Base-by-base conservation (phyloP, 2,797 vertebrate species). In the Argyrosomus regius region DNA sequence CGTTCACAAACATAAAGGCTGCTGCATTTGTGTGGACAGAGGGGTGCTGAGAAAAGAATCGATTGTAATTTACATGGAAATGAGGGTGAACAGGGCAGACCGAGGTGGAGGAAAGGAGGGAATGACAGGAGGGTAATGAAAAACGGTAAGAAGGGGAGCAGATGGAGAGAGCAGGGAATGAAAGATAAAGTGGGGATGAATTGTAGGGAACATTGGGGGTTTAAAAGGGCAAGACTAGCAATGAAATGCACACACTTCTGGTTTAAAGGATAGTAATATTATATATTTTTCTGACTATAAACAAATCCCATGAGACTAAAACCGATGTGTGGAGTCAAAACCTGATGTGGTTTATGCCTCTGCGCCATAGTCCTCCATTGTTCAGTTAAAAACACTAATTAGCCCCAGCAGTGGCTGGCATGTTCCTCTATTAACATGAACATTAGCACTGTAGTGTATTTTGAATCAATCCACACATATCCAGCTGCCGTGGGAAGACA, bases 1-100 rank as follows among this genome's bases (percentile, higher is more conserved):
- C 26, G n/a, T 48, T 53, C 5, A 13, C 35, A 80, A 24, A 52
- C 20, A n/a, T 1, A n/a, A 1, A 50, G 0, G n/a, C 56, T 13
- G 2, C 26, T 59, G 48, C 41, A 35, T 13, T 61, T 59, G 58
- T 68, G 49, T 46, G 60, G 52, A 69, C 73, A 56, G 67, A 64
- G 53, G 39, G 67, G 65, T 74, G 84, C 48, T 72, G 74, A 80
- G 73, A 69, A 64, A 65, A 66, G 50, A 69, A 83, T 85, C 75
- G 64, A 85, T 89, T 78, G 26, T 77, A 78, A 89, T 86, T 86
- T 86, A 63, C 82, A 85, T 87, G 65, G 80, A 85, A 85, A 85
- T 80, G 65, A 84, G 85, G 81, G 78, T 77, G 71, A 75, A 54
- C 59, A 14, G 62, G 50, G 52, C 46, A 56, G 65, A 46, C 35